Evolutionary conservation across 2,113 vertebrate species (phyloP), one percentile per base, ranked within the genome.

Genomic region (Chionomys nivalis): DNA sequence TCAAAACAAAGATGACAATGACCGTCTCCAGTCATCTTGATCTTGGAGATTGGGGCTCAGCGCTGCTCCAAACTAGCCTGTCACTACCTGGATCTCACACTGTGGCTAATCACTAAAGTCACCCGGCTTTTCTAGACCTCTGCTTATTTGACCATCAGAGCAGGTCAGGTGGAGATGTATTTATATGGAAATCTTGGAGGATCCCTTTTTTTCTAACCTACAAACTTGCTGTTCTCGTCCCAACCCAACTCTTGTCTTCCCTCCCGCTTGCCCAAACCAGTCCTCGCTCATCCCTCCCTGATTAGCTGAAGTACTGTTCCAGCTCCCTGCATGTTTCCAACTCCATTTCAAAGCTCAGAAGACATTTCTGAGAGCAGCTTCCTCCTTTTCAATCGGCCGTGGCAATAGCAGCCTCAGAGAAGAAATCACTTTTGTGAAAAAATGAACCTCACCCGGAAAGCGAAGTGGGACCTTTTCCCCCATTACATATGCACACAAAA

Each of bases 401-500:
- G 90, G 81, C 92, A 92, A 87, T 14, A 89, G 65, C 83, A 63
- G 91, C 83, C 89, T 87, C 83, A 76, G 70, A 96, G 88, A 92
- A 96, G 75, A 91, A 96, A 96, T 96, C 68, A 85, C 95, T 95
- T 96, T 96, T 94, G 95, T 93, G 91, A 97, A 96, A 89, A 93
- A 58, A 58, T 21, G 91, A 76, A 63, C 73, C 70, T 96, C 58
- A 90, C 68, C 94, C 87, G 55, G 93, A 93, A 89, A 91, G 70
- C 58, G 52, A 88, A 55, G 19, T 79, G 47, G 87, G 78, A 24
- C 75, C 14, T 94, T 96, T 92, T 82, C 89, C 11, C 24, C 95
- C 72, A 12, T 86, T 76, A 63, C 11, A 16, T 12, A 72, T 13
- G 52, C 17, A 65, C 19, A 33, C 36, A 83, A 21, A 73, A 76